These are phyloP conservation scores for Daphoenositta chrysoptera DNA, from an alignment of 2,113 vertebrate genomes.

Conservation along the genomic window DNA sequence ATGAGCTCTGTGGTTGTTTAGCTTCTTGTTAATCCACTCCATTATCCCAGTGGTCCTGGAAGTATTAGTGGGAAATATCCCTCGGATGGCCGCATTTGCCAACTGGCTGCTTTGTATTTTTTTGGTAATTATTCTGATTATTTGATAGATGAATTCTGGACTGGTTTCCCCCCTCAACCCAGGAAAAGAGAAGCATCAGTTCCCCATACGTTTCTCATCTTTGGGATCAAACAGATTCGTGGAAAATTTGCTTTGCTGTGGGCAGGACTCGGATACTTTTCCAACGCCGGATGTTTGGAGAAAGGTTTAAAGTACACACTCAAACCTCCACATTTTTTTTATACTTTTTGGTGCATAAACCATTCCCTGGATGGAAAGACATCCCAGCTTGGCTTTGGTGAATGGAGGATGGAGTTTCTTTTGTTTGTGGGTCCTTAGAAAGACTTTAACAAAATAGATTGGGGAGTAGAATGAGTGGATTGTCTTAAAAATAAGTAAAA, in stretches of 20 bases:
- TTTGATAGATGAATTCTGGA: neutral
- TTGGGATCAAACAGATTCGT: neutral
- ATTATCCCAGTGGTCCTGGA: neutral
- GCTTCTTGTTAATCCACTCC: neutral
- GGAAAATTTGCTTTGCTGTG: slow-evolving; percentile 24
- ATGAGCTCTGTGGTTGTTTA: neutral
- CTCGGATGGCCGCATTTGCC: neutral
- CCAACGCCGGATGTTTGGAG: neutral
- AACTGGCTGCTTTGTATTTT: neutral
- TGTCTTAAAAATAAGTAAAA: no score
- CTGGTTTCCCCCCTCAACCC: neutral
- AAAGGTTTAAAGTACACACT: neutral
- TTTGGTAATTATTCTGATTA: neutral
- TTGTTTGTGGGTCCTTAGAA: no score
- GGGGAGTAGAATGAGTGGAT: no score
- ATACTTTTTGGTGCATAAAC: no score
- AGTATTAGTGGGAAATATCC: neutral
- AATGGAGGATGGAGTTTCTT: no score
- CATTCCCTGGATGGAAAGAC: no score
- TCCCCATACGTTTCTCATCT: slow-evolving; percentile 1
- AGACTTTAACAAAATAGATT: no score
- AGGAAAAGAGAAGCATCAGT: neutral
- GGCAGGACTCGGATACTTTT: neutral
- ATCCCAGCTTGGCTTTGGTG: no score
- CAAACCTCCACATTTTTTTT: neutral